Conservation (phyloP, 2,113 vertebrate genomes). For the Ailuropoda melanoleuca region DNA sequence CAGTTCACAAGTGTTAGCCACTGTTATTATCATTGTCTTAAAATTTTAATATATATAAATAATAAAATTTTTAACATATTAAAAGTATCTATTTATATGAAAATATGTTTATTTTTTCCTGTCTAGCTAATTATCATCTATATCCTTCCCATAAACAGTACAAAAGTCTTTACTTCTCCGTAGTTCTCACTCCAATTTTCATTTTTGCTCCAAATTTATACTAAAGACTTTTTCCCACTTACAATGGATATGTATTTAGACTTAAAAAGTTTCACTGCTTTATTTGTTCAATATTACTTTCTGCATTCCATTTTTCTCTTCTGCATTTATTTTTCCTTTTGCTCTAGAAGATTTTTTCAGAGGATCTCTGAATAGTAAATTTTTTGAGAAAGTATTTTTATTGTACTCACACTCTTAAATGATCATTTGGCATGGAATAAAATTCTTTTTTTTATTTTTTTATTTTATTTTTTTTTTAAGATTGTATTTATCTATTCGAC, state of each 20-base stretch:
- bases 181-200: neutral
- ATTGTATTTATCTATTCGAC: neutral
- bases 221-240: neutral
- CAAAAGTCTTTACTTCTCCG: neutral
- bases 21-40: neutral
- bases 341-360: neutral
- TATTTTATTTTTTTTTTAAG: neutral
- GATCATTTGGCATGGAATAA: neutral
- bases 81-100: neutral
- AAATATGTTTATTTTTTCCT: neutral
- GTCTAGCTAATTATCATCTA: neutral
- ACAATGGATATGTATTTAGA: neutral
- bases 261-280: neutral
- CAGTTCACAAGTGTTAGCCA: neutral
- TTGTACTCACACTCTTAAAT: neutral
- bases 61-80: neutral
- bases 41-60: neutral
- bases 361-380: neutral
- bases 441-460: neutral
- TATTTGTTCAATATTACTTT: neutral
- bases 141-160: neutral
- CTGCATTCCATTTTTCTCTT: neutral
- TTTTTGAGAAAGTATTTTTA: neutral
- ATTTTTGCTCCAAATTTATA: neutral
- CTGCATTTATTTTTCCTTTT: neutral